Evolutionary conservation across 2,113 vertebrate genomes (phyloP), one percentile per base, ranked within the genome.

Genomic region (Pagrus major): DNA sequence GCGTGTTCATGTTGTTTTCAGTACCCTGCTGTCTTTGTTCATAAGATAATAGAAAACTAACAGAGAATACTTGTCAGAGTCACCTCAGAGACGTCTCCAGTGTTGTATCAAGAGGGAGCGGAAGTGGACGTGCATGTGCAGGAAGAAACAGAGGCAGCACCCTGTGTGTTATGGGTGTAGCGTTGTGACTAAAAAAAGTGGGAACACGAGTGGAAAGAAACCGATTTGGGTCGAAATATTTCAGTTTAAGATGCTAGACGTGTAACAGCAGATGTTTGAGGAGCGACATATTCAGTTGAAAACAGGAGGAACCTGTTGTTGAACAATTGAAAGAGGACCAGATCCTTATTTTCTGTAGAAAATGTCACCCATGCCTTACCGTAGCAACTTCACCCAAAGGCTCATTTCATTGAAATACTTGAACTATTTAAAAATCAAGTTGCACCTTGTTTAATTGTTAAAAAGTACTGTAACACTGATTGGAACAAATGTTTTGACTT

Each of bases 371-470:
- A 39, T 54, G 82, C 80, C 87, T 88, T 86, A 86, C 4, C 11
- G 58, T 66, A 71, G 72, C 69, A 74, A 16, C 44, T 39, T 78
- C 64, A 73, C 80, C 86, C 84, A 77, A 83, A 88, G 56, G 46
- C 46, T 61, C 27, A 18, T 79, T 46, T 80, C 42, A 51, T 9
- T 49, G 1, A 29, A 73, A 68, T 81, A 88, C 87, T 87, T 89
- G 83, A 89, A 92, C 20, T 29, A 51, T 82, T 49, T 65, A 37
- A 84, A 25, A 42, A 72, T 69, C 0, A 5, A 75, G 55, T 59
- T 88, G 86, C 79, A 78, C 71, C 46, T 76, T 67, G 59, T 68
- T 87, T 8, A 42, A 39, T 39, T 84, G 21, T 0, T n/a, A n/a
- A n/a, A n/a, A 21, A 20, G 59, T 80, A 78, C 72, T 84, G 78